These are phyloP conservation scores for Rhyacophila evoluta DNA, from an alignment of 2,888 invertebrate species.

Conservation along the genomic window DNA sequence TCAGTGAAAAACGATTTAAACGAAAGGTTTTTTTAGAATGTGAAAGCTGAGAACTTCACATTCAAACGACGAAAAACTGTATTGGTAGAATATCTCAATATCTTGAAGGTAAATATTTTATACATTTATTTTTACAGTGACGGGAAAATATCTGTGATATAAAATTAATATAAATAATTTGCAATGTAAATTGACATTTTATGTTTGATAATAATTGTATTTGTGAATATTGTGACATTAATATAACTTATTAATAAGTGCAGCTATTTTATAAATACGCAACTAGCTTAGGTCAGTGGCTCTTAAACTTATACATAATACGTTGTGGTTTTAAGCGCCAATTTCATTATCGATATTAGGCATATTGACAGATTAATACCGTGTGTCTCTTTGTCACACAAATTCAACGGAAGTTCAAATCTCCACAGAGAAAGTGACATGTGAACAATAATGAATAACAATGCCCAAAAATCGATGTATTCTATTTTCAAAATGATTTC, in stretches of 20 bases:
- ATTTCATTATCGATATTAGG: too few relatives aligned
- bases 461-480: too few relatives aligned
- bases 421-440: too few relatives aligned
- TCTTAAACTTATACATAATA: background rate
- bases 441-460: too few relatives aligned
- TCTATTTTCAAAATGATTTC: too few relatives aligned
- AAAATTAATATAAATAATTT: background rate
- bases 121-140: background rate
- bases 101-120: background rate
- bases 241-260: background rate
- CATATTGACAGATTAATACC: too few relatives aligned
- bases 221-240: background rate
- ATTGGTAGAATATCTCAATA: conserved; percentile 18
- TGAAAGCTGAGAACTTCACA: conserved; percentile 27
- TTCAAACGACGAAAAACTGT: conserved; percentile 17
- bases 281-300: background rate
- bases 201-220: background rate
- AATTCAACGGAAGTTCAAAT: too few relatives aligned
- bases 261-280: background rate
- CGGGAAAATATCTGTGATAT: background rate
- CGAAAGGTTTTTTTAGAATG: conserved; percentile 35
- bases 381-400: too few relatives aligned
- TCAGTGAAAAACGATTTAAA: conserved; percentile 46
- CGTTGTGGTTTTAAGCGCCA: background rate
- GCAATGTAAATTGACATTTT: background rate